Base-by-base conservation (phyloP, 2,888 invertebrate species). In the Lysandra bellargus region DNA sequence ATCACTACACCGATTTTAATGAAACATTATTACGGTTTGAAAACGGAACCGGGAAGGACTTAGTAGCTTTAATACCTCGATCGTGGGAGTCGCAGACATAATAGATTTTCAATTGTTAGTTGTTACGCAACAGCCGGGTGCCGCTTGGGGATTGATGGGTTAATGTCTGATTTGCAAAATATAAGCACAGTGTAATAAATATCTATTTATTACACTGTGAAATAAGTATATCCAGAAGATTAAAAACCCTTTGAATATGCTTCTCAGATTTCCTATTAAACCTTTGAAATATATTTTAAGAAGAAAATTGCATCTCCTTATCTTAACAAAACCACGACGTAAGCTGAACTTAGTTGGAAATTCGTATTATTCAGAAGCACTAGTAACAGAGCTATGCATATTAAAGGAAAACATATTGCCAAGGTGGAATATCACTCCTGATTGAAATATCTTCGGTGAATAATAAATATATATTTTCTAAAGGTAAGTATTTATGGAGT, bases 271-370 rank as follows among this genome's bases (percentile, higher is more conserved):
- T 1, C 9, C 30, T 30, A 12, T 23, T 30, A 64, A 64, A 64
- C 3, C 64, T 49, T 75, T 40, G 23, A 49, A 53, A 57, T 30
- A 53, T 75, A 76, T 76, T 76, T 76, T 76, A 17, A 76, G 76
- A 76, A 30, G 76, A 23, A 76, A 76, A 76, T 76, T 57, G 76
- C 76, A 76, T 75, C 7, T 33, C 33, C 76, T 14, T 76, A 44
- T 23, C 23, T 33, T 53, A 75, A 53, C 53, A 57, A 57, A 76
- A 76, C 57, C 76, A 69, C 69, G 33, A 33, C 69, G 69, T 33
- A 69, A 69, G 33, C 33, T 69, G 69, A 37, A 69, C 33, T 33
- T 69, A 30, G 33, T 33, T 33, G 69, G 33, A 69, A 69, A 69
- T 69, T 14, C 33, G 33, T 33, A 69, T 69, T 69, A 17, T 37